Evolutionary conservation across 2,797 vertebrate genomes (phyloP).

Genomic region (Corythornis leucogaster): DNA sequence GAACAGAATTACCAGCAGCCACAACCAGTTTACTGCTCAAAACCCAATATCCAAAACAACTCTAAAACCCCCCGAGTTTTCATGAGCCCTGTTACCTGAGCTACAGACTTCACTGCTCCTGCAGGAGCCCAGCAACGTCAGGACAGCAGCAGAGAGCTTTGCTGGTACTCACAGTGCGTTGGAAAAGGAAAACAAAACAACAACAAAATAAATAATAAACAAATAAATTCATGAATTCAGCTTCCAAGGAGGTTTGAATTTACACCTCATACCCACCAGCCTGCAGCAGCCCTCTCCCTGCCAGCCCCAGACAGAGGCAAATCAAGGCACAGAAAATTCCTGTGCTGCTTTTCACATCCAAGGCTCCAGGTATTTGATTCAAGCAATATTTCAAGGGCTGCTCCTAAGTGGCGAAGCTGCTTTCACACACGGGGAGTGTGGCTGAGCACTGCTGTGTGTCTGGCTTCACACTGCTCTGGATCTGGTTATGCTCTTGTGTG

Average conservation of each 20-base stretch:
- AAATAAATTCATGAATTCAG: neutral
- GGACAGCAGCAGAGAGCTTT: neutral
- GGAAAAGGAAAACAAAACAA: neutral
- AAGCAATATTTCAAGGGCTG: neutral
- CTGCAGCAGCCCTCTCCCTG: neutral
- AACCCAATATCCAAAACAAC: neutral
- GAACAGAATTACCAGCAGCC: neutral
- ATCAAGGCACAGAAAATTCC: neutral
- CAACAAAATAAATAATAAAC: no score
- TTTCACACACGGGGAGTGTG: accelerated
- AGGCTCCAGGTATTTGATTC: neutral
- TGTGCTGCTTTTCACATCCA: neutral
- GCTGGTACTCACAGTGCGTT: neutral
- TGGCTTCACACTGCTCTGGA: accelerated
- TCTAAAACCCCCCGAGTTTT: neutral
- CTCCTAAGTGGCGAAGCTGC: neutral
- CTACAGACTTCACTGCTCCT: neutral
- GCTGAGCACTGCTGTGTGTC: accelerated
- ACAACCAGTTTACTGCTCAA: neutral
- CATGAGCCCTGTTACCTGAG: neutral
- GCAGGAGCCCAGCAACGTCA: neutral
- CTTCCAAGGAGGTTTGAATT: neutral
- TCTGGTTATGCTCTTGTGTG: accelerated
- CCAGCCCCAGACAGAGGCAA: neutral
- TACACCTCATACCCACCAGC: neutral